These are phyloP conservation scores for Lacerta viridis DNA, from an alignment of 2,797 vertebrate species.

Conservation along the genomic window DNA sequence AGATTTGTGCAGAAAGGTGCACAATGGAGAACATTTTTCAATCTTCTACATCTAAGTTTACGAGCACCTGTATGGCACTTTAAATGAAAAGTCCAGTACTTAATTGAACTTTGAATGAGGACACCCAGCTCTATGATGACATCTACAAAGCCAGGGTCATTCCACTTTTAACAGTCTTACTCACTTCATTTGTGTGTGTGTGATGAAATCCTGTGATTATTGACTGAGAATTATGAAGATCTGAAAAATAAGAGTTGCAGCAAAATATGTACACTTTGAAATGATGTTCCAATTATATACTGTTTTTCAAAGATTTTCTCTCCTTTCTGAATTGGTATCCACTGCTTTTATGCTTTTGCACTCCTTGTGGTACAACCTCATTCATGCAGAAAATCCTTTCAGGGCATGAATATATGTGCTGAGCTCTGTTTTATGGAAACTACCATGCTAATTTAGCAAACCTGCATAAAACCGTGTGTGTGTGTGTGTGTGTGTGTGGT, in stretches of 20 bases:
- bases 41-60: background rate
- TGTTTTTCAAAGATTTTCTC: background rate
- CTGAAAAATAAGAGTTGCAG: background rate
- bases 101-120: constrained; percentile 2
- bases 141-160: background rate
- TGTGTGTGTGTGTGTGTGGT: background rate
- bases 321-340: background rate
- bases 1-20: background rate
- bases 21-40: background rate
- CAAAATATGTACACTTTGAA: background rate
- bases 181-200: background rate
- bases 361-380: background rate
- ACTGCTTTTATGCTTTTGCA: background rate
- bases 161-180: background rate
- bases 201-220: background rate
- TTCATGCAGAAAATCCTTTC: constrained; percentile 21
- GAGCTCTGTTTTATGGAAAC: constrained; percentile 5
- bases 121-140: background rate
- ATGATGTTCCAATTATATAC: constrained; percentile 14
- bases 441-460: constrained; percentile 17
- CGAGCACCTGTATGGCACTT: background rate
- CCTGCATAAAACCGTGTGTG: background rate
- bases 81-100: background rate
- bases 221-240: background rate
- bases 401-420: constrained; percentile 10